Evolutionary conservation across 2,113 vertebrate genomes (phyloP).

Genomic region (Anoplopoma fimbria): DNA sequence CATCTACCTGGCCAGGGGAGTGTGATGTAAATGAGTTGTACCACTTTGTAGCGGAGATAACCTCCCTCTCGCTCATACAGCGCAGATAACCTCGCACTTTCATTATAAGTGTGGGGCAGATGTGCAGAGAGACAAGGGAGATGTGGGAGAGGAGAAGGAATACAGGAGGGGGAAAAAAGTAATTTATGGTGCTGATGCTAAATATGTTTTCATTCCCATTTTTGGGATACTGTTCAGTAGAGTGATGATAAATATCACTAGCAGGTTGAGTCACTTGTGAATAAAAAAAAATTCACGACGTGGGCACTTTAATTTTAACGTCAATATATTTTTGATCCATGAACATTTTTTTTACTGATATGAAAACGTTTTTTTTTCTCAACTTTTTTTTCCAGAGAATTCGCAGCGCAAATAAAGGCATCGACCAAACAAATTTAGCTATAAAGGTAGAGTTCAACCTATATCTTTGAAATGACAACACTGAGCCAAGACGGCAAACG

Average conservation of each 20-base stretch:
- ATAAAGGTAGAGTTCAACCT: no score
- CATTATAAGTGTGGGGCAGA: slow-evolving; percentile 13
- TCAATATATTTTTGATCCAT: no score
- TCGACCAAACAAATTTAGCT: no score
- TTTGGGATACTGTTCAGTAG: not conserved
- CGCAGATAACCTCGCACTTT: slow-evolving; percentile 33
- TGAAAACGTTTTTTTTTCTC: no score
- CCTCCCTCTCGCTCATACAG: slow-evolving; percentile 28
- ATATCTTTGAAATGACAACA: no score
- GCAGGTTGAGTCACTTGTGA: no score
- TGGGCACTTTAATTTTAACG: no score
- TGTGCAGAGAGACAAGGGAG: not conserved
- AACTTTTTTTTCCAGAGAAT: no score
- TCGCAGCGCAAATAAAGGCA: no score
- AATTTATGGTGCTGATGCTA: not conserved
- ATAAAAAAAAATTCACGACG: no score
- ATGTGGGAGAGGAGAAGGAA: not conserved
- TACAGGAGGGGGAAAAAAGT: not conserved
- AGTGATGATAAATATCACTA: not conserved
- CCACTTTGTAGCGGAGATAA: slow-evolving; percentile 39
- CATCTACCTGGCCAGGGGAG: slow-evolving; percentile 25
- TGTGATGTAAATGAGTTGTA: slow-evolving; percentile 33
- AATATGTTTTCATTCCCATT: not conserved
- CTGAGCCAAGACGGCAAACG: no score
- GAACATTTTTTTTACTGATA: no score